Conservation (phyloP, 2,113 vertebrate species). For the Fulica atra region DNA sequence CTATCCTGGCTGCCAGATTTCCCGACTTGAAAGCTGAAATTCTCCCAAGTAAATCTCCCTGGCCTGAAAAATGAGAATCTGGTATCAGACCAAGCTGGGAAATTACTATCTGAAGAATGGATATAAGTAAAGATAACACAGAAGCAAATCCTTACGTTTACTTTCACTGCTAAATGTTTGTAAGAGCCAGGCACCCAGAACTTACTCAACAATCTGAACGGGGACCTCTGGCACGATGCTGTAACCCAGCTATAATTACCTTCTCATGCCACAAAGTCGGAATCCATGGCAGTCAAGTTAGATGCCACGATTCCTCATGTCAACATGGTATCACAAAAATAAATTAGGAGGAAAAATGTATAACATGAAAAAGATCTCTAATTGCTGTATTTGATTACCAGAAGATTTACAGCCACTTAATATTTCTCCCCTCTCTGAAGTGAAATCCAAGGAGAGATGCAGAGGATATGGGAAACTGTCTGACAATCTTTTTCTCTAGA, state of each 20-base stretch:
- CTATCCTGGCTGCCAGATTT: conserved; percentile 20
- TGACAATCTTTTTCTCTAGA: not conserved
- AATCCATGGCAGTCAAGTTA: not conserved
- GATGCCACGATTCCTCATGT: not conserved
- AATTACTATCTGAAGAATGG: conserved; percentile 20
- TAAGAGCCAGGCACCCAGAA: not conserved
- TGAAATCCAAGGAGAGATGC: conserved; percentile 54
- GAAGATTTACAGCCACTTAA: conserved; percentile 30
- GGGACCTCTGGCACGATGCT: not conserved
- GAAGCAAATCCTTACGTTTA: not conserved
- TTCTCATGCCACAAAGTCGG: not conserved
- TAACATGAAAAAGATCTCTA: not conserved
- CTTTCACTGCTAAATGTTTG: not conserved
- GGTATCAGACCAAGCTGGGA: not conserved
- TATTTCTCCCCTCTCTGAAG: conserved; percentile 9
- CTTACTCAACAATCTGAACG: not conserved
- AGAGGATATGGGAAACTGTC: conserved; percentile 19
- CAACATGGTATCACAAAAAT: conserved; percentile 21
- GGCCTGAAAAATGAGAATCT: conserved; percentile 45
- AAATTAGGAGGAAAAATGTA: not conserved
- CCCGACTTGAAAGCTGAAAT: conserved; percentile 15
- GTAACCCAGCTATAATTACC: conserved; percentile 7
- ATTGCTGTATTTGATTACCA: conserved; percentile 56
- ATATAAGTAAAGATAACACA: conserved; percentile 8
- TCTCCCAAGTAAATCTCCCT: not conserved